Evolutionary conservation across 2,113 vertebrate genomes (phyloP).

Genomic region (Chlorodrepanis virens): DNA sequence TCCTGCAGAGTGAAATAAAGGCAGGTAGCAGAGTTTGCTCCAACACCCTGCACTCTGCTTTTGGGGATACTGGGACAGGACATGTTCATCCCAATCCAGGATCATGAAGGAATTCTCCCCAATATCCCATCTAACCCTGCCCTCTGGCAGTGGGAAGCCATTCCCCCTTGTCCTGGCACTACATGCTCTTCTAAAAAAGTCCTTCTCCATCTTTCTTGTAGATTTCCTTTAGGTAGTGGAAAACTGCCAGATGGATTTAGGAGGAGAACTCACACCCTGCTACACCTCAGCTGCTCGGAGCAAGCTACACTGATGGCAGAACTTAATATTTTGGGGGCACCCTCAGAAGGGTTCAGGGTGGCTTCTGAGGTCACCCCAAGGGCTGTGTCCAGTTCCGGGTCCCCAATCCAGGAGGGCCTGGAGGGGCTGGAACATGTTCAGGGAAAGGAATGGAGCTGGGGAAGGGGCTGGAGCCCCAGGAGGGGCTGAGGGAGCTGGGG

Average conservation of each 20-base stretch:
- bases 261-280: no score
- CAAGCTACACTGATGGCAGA: rapidly evolving
- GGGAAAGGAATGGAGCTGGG: background rate
- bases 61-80: no score
- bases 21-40: background rate
- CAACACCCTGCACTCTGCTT: background rate
- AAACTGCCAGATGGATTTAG: background rate
- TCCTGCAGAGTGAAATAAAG: background rate
- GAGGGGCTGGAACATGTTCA: background rate
- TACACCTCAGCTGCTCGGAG: rapidly evolving
- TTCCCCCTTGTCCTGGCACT: background rate
- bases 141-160: background rate
- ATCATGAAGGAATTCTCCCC: rapidly evolving
- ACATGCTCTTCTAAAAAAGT: background rate
- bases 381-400: background rate
- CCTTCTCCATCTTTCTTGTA: background rate
- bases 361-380: background rate
- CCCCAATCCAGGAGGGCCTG: no score
- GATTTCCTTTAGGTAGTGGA: background rate
- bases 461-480: background rate
- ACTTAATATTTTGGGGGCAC: background rate
- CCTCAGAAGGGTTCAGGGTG: no score
- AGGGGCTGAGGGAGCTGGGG: background rate
- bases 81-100: rapidly evolving
- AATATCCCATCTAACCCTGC: no score